Evolutionary conservation across 2,797 vertebrate genomes (phyloP).

Genomic region (Enteromius mattozi): DNA sequence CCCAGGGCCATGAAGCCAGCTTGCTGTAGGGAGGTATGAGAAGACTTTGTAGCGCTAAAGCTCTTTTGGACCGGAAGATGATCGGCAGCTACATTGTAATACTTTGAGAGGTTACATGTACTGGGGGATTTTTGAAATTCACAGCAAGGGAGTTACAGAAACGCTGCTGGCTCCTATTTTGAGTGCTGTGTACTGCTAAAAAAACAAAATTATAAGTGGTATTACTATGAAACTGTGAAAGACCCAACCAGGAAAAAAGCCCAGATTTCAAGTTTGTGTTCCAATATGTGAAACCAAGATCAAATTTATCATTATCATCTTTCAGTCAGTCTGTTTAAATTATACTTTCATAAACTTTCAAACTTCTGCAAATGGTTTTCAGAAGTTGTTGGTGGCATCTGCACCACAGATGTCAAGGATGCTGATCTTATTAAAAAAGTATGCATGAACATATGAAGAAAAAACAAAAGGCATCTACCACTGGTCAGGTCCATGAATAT

Average conservation of each 20-base stretch:
- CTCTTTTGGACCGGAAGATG: neutral
- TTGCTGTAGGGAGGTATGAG: constrained; percentile 24
- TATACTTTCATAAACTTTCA: neutral
- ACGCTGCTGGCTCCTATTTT: neutral
- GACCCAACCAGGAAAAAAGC: neutral
- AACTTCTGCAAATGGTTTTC: neutral
- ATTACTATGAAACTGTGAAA: neutral
- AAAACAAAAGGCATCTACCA: neutral
- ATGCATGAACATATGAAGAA: neutral
- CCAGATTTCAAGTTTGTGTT: neutral
- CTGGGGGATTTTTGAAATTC: neutral
- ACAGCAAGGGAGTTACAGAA: neutral
- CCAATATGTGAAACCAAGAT: neutral
- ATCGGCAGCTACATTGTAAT: neutral
- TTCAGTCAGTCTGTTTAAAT: neutral
- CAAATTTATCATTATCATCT: neutral
- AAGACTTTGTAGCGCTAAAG: constrained; percentile 4
- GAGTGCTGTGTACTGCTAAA: neutral
- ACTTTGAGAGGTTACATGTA: neutral
- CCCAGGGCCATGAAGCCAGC: neutral
- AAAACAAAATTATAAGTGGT: neutral
- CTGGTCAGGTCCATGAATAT: neutral
- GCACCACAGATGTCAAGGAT: neutral
- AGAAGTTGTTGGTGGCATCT: neutral
- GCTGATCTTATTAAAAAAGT: neutral